These are phyloP conservation scores for Colletes collaris DNA, from an alignment of 2,888 invertebrate genomes.

Conservation along the genomic window DNA sequence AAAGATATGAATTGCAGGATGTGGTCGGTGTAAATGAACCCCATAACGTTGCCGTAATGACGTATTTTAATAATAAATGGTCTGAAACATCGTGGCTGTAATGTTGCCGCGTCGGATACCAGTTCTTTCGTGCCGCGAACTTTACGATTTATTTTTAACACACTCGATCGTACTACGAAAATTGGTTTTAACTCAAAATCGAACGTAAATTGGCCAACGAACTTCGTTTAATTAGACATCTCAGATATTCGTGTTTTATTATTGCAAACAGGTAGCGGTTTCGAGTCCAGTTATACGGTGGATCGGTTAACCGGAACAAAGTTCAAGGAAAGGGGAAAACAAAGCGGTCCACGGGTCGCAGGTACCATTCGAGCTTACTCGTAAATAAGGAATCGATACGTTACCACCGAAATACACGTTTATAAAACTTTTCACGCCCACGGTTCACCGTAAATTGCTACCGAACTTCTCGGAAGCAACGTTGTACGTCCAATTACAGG, in stretches of 20 bases:
- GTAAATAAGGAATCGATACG: slow-evolving; percentile 5
- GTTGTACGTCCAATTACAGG: slow-evolving; percentile 27
- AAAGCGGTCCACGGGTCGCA: not conserved
- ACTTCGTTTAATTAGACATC: no score
- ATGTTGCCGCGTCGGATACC: no score
- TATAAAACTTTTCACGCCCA: not conserved
- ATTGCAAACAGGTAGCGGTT: not conserved
- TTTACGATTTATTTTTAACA: no score
- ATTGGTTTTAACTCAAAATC: no score
- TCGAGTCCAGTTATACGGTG: no score
- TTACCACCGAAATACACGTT: not conserved
- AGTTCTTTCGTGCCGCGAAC: no score
- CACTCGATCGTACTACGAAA: no score
- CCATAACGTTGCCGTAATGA: no score
- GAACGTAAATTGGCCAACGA: no score
- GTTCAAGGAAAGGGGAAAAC: not conserved
- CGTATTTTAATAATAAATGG: no score
- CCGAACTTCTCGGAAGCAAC: not conserved
- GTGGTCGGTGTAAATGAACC: no score
- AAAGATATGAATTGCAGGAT: not conserved
- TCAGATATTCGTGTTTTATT: no score
- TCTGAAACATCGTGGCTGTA: not conserved
- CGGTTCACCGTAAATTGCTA: not conserved
- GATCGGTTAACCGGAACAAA: not conserved
- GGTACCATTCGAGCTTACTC: not conserved